These are phyloP conservation scores for Cantharis lateralis DNA, from an alignment of 2,888 invertebrate species.

Conservation along the genomic window DNA sequence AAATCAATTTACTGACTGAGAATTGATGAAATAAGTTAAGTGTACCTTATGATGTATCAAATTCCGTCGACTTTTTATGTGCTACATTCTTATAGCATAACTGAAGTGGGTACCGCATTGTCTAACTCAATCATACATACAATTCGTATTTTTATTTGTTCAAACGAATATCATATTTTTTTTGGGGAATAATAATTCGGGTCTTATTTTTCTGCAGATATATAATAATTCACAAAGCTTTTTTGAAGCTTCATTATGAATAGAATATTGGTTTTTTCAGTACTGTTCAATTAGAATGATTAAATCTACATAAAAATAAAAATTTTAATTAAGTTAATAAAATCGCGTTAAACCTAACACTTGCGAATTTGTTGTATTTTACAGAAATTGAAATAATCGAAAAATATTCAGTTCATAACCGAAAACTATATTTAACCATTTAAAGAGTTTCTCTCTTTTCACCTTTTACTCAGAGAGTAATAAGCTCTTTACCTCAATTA, in stretches of 20 bases:
- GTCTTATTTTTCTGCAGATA: not conserved
- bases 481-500: no score
- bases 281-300: not conserved
- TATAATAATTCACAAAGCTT: not conserved
- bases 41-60: not conserved
- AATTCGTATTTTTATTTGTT: not conserved
- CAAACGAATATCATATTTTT: not conserved
- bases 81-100: constrained; percentile 22
- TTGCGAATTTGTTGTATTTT: no score
- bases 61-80: not conserved
- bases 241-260: not conserved
- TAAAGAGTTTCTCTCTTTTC: no score
- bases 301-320: not conserved
- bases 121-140: not conserved
- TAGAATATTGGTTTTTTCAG: not conserved
- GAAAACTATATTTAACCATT: no score
- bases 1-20: not conserved
- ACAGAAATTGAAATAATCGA: no score
- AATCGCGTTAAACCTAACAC: no score
- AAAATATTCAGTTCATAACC: no score
- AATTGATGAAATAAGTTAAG: not conserved
- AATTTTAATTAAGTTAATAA: not conserved
- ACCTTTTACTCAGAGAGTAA: no score
- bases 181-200: not conserved
- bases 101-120: constrained; percentile 5